Evolutionary conservation across 2,797 vertebrate genomes (phyloP), one percentile per base, ranked within the genome.

Genomic region (Eospalax fontanierii): DNA sequence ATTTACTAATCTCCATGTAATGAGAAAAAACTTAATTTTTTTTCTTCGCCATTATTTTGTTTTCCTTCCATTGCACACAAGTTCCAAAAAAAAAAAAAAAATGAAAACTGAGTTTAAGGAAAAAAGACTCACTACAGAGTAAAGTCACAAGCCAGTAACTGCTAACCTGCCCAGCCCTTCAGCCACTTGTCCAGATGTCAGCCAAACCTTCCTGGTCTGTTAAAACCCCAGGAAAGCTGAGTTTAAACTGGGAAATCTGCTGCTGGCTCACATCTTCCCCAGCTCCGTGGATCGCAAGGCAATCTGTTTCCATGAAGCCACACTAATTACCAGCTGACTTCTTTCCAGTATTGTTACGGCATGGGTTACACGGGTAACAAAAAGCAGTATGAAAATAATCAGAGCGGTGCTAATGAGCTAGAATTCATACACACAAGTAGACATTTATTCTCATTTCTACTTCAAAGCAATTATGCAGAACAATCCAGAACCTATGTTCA

Each of bases 271-370:
- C 87, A 66, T 89, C n/a, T 96, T 81, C 93, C 71, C 83, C 54
- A 79, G 46, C 40, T 91, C 40, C 71, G 87, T 73, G 40, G 46
- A 81, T 91, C 59, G n/a, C 65, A 93, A 71, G 82, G 73, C 90
- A 95, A 95, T 95, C 93, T 96, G 95, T 91, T 95, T 95, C 95
- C 84, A 94, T 92, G 95, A 86, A 91, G 71, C n/a, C 95, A 92
- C 73, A 81, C 84, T 95, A 93, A 98, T 96, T 89, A 89, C 82
- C 94, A 18, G 65, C 90, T 93, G 94, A 95, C 65, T 96, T 90
- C 50, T 82, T 96, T 93, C 80, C 78, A 91, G 65, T 86, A 80
- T 97, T 95, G 38, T 83, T 95, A 82, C 26, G 88, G 61, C 87
- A 87, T 93, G 28, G 26, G 40, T 81, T 92, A 84, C 50, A 83